Percentiles rank a stretch among this genome's conserved stretches.
These are phyloP conservation scores for Adelosebastes latens DNA, from an alignment of 2,797 vertebrate genomes.

Conservation along the genomic window DNA sequence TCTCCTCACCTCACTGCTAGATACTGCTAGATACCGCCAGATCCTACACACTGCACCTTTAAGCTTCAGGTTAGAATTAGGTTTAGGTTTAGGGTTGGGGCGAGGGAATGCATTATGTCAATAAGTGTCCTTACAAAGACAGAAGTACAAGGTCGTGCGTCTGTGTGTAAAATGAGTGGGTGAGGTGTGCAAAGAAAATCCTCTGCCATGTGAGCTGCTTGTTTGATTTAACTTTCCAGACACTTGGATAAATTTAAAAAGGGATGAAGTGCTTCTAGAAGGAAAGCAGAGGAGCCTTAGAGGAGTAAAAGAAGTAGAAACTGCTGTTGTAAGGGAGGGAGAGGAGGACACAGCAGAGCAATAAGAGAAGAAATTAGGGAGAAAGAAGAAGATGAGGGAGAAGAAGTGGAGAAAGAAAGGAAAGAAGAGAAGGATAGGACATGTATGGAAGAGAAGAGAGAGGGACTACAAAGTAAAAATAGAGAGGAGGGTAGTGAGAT, in stretches of 20 bases:
- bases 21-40: too few species aligned
- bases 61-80: too few species aligned
- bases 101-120: too few species aligned
- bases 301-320: background rate
- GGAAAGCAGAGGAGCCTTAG: background rate
- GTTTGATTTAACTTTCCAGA: conserved; percentile 27
- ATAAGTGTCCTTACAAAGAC: too few species aligned
- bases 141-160: background rate
- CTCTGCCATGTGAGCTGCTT: conserved; percentile 14
- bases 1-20: too few species aligned
- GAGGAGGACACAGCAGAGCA: background rate
- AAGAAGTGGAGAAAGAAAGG: background rate
- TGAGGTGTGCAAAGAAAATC: background rate
- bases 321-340: background rate
- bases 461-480: background rate
- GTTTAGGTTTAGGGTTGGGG: too few species aligned
- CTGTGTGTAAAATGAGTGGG: background rate
- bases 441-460: background rate
- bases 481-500: background rate
- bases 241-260: conserved; percentile 3
- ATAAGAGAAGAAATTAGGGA: background rate
- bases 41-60: too few species aligned
- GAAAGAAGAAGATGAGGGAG: background rate
- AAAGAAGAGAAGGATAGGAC: background rate
- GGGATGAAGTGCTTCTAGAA: background rate